phyloP scores from a whole-genome alignment of 1,140 invertebrate species.

The Bombus polaris region DNA sequence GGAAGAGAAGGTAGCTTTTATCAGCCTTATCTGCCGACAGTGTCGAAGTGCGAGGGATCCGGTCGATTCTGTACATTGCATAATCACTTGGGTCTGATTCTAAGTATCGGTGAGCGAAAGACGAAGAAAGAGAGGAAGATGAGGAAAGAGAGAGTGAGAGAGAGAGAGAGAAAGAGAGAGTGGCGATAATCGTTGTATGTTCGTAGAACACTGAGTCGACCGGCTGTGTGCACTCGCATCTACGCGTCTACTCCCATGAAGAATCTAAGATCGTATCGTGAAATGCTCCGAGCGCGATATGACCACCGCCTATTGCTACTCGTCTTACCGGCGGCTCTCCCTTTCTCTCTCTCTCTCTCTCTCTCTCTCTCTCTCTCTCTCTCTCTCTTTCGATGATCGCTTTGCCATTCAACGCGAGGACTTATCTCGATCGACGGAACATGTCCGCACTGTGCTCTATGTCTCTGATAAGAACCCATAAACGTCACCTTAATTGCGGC shows the following conservation, averaged over 20 bases:
- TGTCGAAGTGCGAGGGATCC: constrained; percentile 17
- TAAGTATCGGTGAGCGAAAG: not conserved
- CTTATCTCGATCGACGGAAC: constrained; percentile 74
- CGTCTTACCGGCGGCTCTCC: constrained; percentile 72
- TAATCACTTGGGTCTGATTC: constrained; percentile 35
- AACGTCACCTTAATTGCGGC: constrained; percentile 42
- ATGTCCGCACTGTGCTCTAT: constrained; percentile 22
- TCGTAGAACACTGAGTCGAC: constrained; percentile 34
- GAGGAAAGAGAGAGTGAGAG: not conserved
- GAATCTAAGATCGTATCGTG: constrained; percentile 71
- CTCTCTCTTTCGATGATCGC: constrained; percentile 61
- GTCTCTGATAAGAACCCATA: constrained; percentile 32
- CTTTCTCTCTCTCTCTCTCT: constrained; percentile 45
- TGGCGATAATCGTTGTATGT: constrained; percentile 27
- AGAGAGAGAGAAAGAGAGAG: constrained; percentile 1
- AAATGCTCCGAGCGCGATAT: constrained; percentile 76
- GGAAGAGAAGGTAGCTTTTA: constrained; percentile 25
- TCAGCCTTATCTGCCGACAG: constrained; percentile 40
- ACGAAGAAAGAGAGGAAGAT: not conserved
- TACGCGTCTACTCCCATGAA: constrained; percentile 19
- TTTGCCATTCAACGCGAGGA: constrained; percentile 68
- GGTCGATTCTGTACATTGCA: constrained; percentile 2
- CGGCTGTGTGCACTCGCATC: constrained; percentile 4
- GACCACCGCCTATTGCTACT: constrained; percentile 78
- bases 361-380: constrained; percentile 51